Evolutionary conservation across 2,888 invertebrate genomes (phyloP).

Genomic region (Melanophora roralis): DNA sequence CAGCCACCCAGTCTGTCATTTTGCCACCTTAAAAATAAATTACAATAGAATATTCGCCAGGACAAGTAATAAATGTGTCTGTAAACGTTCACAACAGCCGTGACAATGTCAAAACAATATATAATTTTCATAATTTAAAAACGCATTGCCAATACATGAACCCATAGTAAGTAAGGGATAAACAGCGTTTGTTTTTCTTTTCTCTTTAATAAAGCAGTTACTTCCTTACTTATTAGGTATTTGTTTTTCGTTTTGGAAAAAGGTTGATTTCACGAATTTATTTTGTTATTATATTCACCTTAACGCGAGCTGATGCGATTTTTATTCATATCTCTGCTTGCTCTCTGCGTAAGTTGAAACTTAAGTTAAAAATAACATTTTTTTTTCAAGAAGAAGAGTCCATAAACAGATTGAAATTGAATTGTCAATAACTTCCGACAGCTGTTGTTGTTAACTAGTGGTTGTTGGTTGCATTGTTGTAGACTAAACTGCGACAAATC

Average conservation of each 20-base stretch:
- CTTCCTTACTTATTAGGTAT: slow-evolving; percentile 31
- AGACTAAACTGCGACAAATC: slow-evolving; percentile 28
- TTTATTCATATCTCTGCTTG: background rate
- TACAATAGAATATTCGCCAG: slow-evolving; percentile 45
- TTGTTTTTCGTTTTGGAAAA: slow-evolving; percentile 14
- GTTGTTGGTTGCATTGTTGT: background rate
- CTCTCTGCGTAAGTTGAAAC: slow-evolving; percentile 47
- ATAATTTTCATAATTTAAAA: slow-evolving; percentile 60
- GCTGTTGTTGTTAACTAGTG: slow-evolving; percentile 59
- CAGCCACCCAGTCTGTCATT: background rate
- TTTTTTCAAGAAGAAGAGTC: slow-evolving; percentile 41
- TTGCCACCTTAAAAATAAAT: background rate
- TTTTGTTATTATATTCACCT: slow-evolving; percentile 57
- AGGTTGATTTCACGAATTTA: slow-evolving; percentile 53
- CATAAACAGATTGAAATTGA: slow-evolving; percentile 27
- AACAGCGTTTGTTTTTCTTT: background rate
- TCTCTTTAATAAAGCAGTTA: slow-evolving; percentile 32
- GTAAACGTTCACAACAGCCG: slow-evolving; percentile 61
- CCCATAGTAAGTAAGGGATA: background rate
- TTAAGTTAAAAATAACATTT: slow-evolving; percentile 2
- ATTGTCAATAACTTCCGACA: slow-evolving; percentile 62
- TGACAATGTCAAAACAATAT: slow-evolving; percentile 63
- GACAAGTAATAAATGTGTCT: slow-evolving; percentile 59
- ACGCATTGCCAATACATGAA: background rate
- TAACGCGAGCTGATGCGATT: slow-evolving; percentile 48